phyloP scores from a whole-genome alignment of 2,113 vertebrate species.

The Eurypyga helias region DNA sequence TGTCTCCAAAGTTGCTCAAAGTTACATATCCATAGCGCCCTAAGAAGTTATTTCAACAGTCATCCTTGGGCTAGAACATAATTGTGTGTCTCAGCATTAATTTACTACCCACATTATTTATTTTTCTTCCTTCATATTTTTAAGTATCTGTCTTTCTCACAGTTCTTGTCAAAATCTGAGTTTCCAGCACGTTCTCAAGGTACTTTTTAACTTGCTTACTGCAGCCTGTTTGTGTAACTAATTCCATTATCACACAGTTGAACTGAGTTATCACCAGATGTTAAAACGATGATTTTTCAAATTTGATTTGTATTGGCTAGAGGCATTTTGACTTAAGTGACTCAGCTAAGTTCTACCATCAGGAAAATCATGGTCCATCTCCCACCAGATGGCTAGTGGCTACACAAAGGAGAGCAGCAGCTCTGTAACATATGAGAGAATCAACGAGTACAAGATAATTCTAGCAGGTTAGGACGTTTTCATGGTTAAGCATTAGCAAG shows the following conservation, averaged over 20 bases:
- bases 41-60: not conserved
- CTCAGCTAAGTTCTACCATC: not conserved
- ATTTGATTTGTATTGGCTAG: conserved; percentile 4
- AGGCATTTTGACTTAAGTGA: conserved; percentile 15
- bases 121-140: not conserved
- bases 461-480: not conserved
- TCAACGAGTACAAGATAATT: not conserved
- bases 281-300: conserved; percentile 15
- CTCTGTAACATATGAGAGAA: not conserved
- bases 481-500: not conserved
- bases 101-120: not conserved
- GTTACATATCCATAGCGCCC: not conserved
- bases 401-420: not conserved
- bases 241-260: conserved; percentile 22
- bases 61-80: not conserved
- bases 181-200: not conserved
- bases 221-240: not conserved
- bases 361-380: not conserved
- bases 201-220: not conserved
- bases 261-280: conserved; percentile 13
- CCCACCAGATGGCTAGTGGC: not conserved
- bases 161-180: not conserved
- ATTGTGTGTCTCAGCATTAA: not conserved
- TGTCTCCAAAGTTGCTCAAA: not conserved
- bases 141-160: not conserved